phyloP scores from a whole-genome alignment of 2,888 invertebrate genomes.

The Chrysina gloriosa region DNA sequence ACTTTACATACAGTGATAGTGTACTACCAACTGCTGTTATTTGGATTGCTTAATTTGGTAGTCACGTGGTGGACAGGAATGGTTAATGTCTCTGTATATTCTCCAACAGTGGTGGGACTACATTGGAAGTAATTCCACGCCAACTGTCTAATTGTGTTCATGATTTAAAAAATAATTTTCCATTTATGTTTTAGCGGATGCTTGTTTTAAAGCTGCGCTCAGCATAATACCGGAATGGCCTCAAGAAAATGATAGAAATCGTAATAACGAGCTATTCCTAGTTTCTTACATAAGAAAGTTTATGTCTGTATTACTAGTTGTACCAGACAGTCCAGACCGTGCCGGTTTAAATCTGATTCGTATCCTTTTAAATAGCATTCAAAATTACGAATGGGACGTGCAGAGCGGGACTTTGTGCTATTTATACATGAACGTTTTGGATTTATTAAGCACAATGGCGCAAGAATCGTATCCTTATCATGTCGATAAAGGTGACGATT shows the following conservation, averaged over 20 bases:
- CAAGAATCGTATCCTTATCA: slow-evolving; percentile 89
- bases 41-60: too few species aligned
- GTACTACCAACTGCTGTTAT: too few species aligned
- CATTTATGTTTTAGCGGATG: slow-evolving; percentile 77
- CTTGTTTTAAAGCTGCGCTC: slow-evolving; percentile 91
- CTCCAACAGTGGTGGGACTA: too few species aligned
- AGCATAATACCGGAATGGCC: slow-evolving; percentile 84
- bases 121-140: too few species aligned
- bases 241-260: slow-evolving; percentile 74
- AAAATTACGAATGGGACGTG: slow-evolving; percentile 78
- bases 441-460: slow-evolving; percentile 81
- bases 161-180: too few species aligned
- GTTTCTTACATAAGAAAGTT: slow-evolving; percentile 80
- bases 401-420: slow-evolving; percentile 74
- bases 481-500: slow-evolving; percentile 77
- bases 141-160: too few species aligned
- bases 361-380: slow-evolving; percentile 83
- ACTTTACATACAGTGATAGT: too few species aligned
- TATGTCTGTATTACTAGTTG: slow-evolving; percentile 82
- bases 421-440: slow-evolving; percentile 81
- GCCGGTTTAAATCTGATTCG: slow-evolving; percentile 86
- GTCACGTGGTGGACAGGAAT: too few species aligned
- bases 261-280: slow-evolving; percentile 79
- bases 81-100: too few species aligned
- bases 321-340: slow-evolving; percentile 91